Base-by-base conservation (phyloP, 1,140 invertebrate species). In the Micrasema longulum region DNA sequence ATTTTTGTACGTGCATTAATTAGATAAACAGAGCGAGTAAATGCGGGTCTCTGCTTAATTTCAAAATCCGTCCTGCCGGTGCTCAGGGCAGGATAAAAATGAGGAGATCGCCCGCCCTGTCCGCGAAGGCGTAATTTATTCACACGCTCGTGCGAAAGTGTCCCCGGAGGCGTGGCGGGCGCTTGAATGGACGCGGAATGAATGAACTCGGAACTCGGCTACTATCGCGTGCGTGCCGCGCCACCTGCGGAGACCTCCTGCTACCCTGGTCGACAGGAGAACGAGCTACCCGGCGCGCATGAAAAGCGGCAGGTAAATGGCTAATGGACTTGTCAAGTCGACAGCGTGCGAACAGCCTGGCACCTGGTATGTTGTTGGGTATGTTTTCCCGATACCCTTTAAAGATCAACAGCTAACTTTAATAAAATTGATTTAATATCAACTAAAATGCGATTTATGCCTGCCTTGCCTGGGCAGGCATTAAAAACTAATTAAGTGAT, bases 111-210 rank as follows among this genome's bases (percentile, higher is more conserved):
- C 31, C 16, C 7, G 11, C 16, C 18, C 53, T 36, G 16, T 2
- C 20, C 5, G 16, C 12, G 14, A 6, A 6, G 10, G 26, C 14
- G 16, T 60, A 60, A 60, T 60, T 36, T 38, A 60, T 60, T 60
- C 55, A 38, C 53, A 60, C 55, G 55, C 55, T 20, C 12, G 55
- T 60, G 55, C 55, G 55, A 60, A 60, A 60, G 55, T 60, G 55
- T 60, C 55, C 55, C 35, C 55, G 55, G 55, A 31, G 55, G 55
- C 55, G 55, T 60, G 35, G 23, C 36, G 16, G 45, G 14, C 52
- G 52, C 52, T 23, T 60, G 55, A 60, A 60, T 60, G 55, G 55
- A 22, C 55, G 12, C 26, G 26, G 26, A 7, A 31, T n/a, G n/a
- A 7, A 31, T 31, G 26, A 31, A 4, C n/a, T 12, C n/a, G n/a